Evolutionary conservation across 1,140 invertebrate genomes (phyloP).

Genomic region (Drosophila repletoides): DNA sequence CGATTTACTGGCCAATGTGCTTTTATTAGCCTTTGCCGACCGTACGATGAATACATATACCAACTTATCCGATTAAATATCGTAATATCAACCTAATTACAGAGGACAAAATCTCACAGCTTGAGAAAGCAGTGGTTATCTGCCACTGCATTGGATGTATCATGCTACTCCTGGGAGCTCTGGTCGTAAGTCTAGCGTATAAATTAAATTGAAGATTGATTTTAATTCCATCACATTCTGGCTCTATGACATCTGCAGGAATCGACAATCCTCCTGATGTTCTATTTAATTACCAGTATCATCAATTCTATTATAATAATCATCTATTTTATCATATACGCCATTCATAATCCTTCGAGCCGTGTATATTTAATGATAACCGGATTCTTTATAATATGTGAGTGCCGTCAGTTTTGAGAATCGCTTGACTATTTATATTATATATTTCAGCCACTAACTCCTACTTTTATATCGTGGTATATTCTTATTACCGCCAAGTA

Average conservation of each 20-base stretch:
- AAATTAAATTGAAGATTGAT: no score
- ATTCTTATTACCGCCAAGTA: conserved; percentile 18
- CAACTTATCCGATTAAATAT: no score
- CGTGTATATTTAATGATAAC: background rate
- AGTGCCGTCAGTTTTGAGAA: background rate
- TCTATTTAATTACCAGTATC: conserved; percentile 55
- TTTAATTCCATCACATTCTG: no score
- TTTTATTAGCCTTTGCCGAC: background rate
- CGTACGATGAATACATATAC: background rate
- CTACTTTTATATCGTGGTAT: conserved; percentile 54
- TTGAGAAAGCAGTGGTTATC: conserved; percentile 53
- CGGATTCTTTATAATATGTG: conserved; percentile 11
- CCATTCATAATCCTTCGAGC: background rate
- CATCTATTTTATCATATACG: background rate
- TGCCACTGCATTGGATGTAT: conserved; percentile 57
- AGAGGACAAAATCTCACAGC: background rate
- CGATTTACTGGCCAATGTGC: conserved; percentile 27
- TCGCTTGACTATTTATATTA: background rate
- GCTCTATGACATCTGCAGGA: conserved; percentile 19
- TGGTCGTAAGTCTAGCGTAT: conserved; percentile 43
- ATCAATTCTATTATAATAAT: conserved; percentile 26
- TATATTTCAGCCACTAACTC: conserved; percentile 5
- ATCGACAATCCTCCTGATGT: conserved; percentile 48
- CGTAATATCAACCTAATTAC: no score
- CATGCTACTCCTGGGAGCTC: conserved; percentile 36